These are phyloP conservation scores for Stictocephala bisonia DNA, from an alignment of 2,888 invertebrate species.

Conservation along the genomic window DNA sequence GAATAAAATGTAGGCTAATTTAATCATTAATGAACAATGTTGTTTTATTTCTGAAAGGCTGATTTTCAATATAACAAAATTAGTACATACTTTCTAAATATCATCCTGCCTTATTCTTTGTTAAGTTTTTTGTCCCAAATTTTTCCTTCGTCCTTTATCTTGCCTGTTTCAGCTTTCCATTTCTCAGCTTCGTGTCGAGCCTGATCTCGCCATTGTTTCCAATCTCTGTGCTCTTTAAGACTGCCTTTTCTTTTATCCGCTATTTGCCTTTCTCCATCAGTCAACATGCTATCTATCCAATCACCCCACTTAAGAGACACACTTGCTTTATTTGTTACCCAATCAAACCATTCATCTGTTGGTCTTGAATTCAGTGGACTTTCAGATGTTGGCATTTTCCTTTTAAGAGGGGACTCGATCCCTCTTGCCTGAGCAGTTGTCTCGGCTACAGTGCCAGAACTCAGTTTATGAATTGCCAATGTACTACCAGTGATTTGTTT, in stretches of 20 bases:
- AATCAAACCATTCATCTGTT: constrained; percentile 48
- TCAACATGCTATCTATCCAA: constrained; percentile 48
- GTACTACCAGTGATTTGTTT: constrained; percentile 23
- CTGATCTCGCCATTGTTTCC: constrained; percentile 19
- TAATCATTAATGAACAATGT: no score
- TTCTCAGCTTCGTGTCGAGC: constrained; percentile 7
- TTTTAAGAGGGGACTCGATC: not conserved
- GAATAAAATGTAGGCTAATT: no score
- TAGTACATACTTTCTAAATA: no score
- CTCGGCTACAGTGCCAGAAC: constrained; percentile 20
- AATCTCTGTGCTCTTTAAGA: not conserved
- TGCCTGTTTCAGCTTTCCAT: constrained; percentile 28
- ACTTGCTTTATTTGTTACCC: constrained; percentile 48
- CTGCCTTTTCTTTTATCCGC: not conserved
- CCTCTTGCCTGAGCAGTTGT: constrained; percentile 13
- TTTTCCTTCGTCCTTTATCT: constrained; percentile 27
- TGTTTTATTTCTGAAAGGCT: no score
- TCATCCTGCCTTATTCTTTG: no score
- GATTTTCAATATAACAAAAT: no score
- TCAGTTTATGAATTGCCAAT: constrained; percentile 11
- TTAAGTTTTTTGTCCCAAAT: constrained; percentile 31
- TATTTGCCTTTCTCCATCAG: constrained; percentile 9
- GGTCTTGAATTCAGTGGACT: constrained; percentile 23
- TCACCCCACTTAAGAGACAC: constrained; percentile 50
- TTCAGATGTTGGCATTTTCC: constrained; percentile 13